Base-by-base conservation (phyloP, 2,888 invertebrate species). In the Eristalinus aeneus region DNA sequence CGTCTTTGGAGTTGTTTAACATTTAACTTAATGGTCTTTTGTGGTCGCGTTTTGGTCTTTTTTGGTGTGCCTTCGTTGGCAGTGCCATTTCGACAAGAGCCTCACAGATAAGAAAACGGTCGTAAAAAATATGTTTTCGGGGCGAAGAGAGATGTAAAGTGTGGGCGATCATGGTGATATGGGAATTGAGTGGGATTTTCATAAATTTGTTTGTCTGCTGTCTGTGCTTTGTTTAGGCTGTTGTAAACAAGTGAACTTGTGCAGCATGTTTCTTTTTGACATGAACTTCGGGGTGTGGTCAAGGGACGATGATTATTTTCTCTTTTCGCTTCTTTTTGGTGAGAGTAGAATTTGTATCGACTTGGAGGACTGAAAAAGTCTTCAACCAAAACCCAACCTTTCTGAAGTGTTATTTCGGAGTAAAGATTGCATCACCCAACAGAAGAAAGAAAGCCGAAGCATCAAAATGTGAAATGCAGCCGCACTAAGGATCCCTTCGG, bases 1-100 rank as follows among this genome's bases (percentile, higher is more conserved):
- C 23, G 65, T 61, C 46, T 61, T 71, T 56, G 20, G 36, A 53
- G 22, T 58, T 79, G 34, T 65, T 64, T 11, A 60, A 22, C 60
- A 16, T 68, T 63, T 64, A 68, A 72, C 60, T 27, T 22, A 67
- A 73, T 56, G 46, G 61, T 63, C 72, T 46, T 23, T 12, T 16
- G 31, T 31, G 56, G 61, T 73, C 11, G 22, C 32, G 16, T 65
- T 64, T 64, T 53, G 32, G n/a, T 32, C 32, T 65, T 31, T 11
- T 54, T 64, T 16, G 27, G 27, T 3, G 3, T 16, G 46, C 8
- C 9, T 46, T 16, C 8, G 46, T 46, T 46, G 16, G 16, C 16
- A 56, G 53, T 39, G 27, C 60, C 23, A 32, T 58, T 39, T 60
- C 36, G 46, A 53, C 64, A 20, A 75, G 75, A 53, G 69, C n/a